A percentile compares a stretch with the other conserved stretches of the same genome.
Conservation (phyloP, 2,797 vertebrate species). For the Bucorvus abyssinicus region DNA sequence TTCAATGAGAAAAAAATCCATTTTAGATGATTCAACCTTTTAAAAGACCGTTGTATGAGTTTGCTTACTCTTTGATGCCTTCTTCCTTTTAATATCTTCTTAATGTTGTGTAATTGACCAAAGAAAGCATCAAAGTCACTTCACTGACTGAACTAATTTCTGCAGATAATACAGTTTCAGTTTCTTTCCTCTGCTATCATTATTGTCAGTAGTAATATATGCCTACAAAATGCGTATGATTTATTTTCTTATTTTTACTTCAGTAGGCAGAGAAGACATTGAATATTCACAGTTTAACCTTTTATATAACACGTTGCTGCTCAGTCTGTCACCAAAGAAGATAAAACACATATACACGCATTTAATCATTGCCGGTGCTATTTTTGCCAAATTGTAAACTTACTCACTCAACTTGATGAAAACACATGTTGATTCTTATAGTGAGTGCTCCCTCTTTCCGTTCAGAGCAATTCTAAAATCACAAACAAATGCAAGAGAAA, state of each 20-base stretch:
- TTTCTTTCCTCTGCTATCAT: neutral
- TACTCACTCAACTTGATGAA: neutral
- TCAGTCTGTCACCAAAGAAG: neutral
- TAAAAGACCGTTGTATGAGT: neutral
- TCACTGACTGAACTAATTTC: neutral
- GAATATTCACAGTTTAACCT: slow-evolving; percentile 3
- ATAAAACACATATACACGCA: neutral
- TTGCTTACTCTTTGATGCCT: neutral
- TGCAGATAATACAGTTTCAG: neutral
- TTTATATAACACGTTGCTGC: neutral
- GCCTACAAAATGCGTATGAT: neutral
- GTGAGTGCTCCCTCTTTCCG: neutral
- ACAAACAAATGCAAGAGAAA: neutral
- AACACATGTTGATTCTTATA: neutral
- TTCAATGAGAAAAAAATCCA: neutral
- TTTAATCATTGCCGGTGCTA: neutral
- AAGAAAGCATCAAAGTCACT: neutral
- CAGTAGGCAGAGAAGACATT: neutral
- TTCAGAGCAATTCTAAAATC: neutral
- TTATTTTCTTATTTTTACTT: slow-evolving; percentile 20
- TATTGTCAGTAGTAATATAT: neutral
- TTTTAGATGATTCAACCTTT: neutral
- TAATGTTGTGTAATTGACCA: neutral
- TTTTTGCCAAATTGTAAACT: neutral
- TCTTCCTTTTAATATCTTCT: neutral